phyloP scores from a whole-genome alignment of 2,888 invertebrate genomes.

The Cheilosia scutellata region DNA sequence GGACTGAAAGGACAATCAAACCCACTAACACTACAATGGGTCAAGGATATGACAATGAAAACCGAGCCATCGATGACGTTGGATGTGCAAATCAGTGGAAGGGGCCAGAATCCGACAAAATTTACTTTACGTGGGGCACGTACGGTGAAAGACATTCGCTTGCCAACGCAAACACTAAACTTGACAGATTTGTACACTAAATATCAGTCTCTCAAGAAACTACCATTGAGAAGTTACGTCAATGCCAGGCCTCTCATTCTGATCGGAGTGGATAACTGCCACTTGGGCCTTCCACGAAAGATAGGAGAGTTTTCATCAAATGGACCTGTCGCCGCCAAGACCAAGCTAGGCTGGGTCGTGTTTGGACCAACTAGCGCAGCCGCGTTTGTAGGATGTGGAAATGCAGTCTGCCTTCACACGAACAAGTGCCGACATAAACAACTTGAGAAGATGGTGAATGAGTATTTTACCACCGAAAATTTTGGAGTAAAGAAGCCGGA shows the following conservation, averaged over 20 bases:
- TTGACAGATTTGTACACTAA: neutral
- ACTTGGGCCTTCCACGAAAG: neutral
- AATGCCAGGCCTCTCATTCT: neutral
- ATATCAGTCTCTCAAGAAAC: neutral
- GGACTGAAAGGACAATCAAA: neutral
- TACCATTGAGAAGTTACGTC: neutral
- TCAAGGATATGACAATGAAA: neutral
- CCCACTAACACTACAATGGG: neutral
- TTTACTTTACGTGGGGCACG: neutral
- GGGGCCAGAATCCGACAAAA: too few species aligned
- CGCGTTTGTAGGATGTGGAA: too few species aligned
- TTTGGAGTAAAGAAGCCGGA: too few species aligned
- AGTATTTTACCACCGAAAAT: too few species aligned
- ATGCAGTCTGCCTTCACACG: too few species aligned
- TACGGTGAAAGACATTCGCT: neutral
- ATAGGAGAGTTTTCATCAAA: neutral
- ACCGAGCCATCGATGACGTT: neutral
- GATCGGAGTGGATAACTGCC: neutral
- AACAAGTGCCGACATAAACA: too few species aligned
- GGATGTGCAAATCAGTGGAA: too few species aligned
- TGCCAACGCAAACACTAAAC: neutral
- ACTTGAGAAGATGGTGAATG: too few species aligned
- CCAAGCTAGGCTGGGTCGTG: too few species aligned
- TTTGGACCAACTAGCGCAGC: too few species aligned
- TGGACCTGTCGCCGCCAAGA: neutral